Evolutionary conservation across 2,113 vertebrate genomes (phyloP).

Genomic region (Symphodus melops): DNA sequence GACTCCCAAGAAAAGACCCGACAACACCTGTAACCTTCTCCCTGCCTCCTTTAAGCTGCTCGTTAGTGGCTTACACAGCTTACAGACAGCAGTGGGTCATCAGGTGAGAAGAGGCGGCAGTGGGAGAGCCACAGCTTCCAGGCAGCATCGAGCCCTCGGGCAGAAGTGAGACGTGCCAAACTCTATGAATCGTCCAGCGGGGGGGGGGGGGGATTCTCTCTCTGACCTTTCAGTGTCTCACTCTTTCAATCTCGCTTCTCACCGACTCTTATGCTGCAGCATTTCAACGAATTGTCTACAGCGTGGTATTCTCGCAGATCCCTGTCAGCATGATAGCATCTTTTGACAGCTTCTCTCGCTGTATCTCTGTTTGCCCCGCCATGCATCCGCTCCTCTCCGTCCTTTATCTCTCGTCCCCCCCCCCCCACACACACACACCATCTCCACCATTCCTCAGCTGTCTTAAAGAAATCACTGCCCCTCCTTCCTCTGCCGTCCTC

Average conservation of each 20-base stretch:
- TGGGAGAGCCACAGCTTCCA: conserved; percentile 34
- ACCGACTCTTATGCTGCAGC: conserved; percentile 40
- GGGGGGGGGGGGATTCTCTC: no score
- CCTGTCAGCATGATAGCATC: conserved; percentile 47
- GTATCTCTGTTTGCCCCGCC: conserved; percentile 35
- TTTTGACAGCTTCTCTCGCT: conserved; percentile 54
- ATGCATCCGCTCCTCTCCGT: conserved; percentile 28
- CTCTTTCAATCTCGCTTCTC: conserved; percentile 51
- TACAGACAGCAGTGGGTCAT: conserved; percentile 52
- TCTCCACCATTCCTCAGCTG: conserved; percentile 48
- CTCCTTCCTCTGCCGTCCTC: conserved; percentile 43
- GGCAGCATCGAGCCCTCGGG: conserved; percentile 55
- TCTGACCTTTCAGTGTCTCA: conserved; percentile 65
- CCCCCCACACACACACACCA: no score
- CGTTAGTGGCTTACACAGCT: conserved; percentile 18
- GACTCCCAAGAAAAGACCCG: neutral
- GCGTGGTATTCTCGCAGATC: conserved; percentile 21
- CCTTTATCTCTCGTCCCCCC: conserved; percentile 38
- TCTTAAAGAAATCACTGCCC: conserved; percentile 37
- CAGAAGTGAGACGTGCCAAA: conserved; percentile 60
- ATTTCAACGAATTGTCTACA: conserved; percentile 32
- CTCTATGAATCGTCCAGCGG: conserved; percentile 65
- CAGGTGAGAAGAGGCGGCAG: conserved; percentile 47
- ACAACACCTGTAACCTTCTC: conserved; percentile 23
- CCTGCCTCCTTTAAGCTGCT: conserved; percentile 26